phyloP scores from a whole-genome alignment of 2,113 vertebrate species.

The Crocuta crocuta region DNA sequence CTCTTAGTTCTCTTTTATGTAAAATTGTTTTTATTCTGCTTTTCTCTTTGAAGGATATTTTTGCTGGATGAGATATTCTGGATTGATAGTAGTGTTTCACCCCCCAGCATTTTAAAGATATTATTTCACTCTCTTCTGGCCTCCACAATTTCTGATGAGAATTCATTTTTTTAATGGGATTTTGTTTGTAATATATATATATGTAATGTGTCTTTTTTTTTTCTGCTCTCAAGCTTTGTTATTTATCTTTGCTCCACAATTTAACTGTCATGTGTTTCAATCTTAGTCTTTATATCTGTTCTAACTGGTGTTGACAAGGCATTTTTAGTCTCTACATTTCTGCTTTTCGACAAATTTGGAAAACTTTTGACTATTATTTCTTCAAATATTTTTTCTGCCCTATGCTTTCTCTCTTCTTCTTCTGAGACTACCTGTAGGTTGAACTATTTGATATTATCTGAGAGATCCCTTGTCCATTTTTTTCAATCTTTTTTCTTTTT shows the following conservation, averaged over 20 bases:
- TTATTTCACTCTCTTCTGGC: neutral
- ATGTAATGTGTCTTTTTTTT: neutral
- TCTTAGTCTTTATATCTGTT: neutral
- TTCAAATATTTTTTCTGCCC: neutral
- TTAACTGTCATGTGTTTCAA: neutral
- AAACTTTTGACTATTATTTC: neutral
- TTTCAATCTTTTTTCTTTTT: neutral
- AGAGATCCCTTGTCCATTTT: neutral
- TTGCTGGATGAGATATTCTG: neutral
- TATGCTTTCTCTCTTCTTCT: neutral
- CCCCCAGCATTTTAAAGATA: neutral
- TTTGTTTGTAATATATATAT: neutral
- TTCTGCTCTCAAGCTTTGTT: neutral
- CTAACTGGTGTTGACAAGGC: constrained; percentile 23
- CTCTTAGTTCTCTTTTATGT: neutral
- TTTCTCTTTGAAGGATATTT: constrained; percentile 34
- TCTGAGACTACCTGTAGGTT: neutral
- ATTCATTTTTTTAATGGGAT: constrained; percentile 12
- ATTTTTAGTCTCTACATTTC: constrained; percentile 37
- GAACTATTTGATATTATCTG: neutral
- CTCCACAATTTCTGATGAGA: neutral
- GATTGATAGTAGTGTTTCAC: neutral
- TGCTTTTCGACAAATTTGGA: constrained; percentile 49
- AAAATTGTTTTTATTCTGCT: constrained; percentile 17
- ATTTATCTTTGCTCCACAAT: neutral